These are phyloP conservation scores for Boleophthalmus pectinirostris DNA, from an alignment of 2,113 vertebrate species.

Conservation along the genomic window DNA sequence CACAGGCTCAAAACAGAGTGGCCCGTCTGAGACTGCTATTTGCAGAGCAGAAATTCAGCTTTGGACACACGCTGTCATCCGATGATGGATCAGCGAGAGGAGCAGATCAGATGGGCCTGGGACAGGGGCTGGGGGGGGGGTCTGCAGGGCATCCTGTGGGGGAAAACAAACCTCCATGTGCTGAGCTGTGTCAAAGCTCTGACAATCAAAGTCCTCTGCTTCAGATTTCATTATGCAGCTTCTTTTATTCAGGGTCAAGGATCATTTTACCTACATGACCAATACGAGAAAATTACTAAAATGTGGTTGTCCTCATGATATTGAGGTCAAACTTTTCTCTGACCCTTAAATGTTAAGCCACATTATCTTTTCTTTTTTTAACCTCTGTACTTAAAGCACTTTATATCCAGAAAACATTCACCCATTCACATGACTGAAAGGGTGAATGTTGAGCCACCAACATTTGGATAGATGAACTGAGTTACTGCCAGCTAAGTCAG, in stretches of 20 bases:
- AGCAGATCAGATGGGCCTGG: constrained; percentile 29
- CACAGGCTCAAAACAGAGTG: constrained; percentile 60
- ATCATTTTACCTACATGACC: not conserved
- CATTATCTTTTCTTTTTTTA: too few species aligned
- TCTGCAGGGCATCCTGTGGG: constrained; percentile 29
- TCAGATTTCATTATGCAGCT: not conserved
- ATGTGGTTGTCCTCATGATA: too few species aligned
- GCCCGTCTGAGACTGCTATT: constrained; percentile 76
- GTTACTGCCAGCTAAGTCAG: not conserved
- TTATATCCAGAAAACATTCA: too few species aligned
- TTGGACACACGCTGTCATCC: constrained; percentile 66
- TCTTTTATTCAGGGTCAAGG: not conserved
- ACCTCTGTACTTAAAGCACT: too few species aligned
- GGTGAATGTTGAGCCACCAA: too few species aligned
- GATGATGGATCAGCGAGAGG: constrained; percentile 70
- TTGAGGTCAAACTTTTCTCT: too few species aligned
- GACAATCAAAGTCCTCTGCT: constrained; percentile 15
- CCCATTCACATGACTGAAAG: too few species aligned
- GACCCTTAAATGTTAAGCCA: too few species aligned
- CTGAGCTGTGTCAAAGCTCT: constrained; percentile 10
- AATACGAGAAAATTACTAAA: not conserved
- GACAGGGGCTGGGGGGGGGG: not conserved
- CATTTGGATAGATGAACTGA: not conserved
- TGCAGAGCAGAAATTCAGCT: constrained; percentile 77
- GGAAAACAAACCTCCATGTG: constrained; percentile 36